A percentile compares a stretch with the other conserved stretches of the same genome.
Evolutionary conservation across 2,888 invertebrate species (phyloP).

Genomic region (Melangyna quadrimaculata): DNA sequence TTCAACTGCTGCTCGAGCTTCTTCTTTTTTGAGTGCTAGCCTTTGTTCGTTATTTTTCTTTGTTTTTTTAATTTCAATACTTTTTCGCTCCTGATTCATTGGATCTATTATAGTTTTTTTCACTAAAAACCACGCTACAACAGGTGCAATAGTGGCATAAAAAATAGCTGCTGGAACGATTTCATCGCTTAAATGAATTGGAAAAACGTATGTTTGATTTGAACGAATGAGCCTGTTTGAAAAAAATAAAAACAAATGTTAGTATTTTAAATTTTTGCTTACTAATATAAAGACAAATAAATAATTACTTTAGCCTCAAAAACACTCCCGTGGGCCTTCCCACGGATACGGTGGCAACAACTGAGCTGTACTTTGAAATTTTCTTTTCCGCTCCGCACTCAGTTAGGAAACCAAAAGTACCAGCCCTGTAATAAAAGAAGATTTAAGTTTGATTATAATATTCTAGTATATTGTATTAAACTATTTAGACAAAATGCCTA

Average conservation of each 20-base stretch:
- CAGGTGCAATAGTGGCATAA: slow-evolving; percentile 94
- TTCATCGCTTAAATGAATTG: slow-evolving; percentile 95
- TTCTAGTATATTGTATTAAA: too few species aligned
- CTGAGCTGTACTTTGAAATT: slow-evolving; percentile 92
- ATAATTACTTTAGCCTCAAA: slow-evolving; percentile 89
- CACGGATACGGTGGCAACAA: slow-evolving; percentile 91
- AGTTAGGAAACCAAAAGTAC: slow-evolving; percentile 92
- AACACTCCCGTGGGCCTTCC: slow-evolving; percentile 94
- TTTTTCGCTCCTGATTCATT: slow-evolving; percentile 88
- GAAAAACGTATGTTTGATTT: slow-evolving; percentile 93
- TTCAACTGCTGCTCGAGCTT: slow-evolving; percentile 92
- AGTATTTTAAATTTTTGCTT: neutral
- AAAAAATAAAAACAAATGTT: neutral
- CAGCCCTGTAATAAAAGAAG: slow-evolving; percentile 83
- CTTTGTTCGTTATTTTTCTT: slow-evolving; percentile 89
- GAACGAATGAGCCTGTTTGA: slow-evolving; percentile 89
- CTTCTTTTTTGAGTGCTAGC: slow-evolving; percentile 89
- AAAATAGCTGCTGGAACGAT: slow-evolving; percentile 94
- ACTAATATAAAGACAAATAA: neutral
- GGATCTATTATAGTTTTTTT: slow-evolving; percentile 94
- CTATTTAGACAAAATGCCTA: too few species aligned
- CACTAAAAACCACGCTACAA: slow-evolving; percentile 89
- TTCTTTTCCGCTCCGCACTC: slow-evolving; percentile 97
- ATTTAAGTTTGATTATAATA: neutral
- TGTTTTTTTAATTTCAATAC: slow-evolving; percentile 90